A percentile compares a stretch with the other conserved stretches of the same genome.
Conservation (phyloP, 1,140 invertebrate species). For the Homarus americanus region DNA sequence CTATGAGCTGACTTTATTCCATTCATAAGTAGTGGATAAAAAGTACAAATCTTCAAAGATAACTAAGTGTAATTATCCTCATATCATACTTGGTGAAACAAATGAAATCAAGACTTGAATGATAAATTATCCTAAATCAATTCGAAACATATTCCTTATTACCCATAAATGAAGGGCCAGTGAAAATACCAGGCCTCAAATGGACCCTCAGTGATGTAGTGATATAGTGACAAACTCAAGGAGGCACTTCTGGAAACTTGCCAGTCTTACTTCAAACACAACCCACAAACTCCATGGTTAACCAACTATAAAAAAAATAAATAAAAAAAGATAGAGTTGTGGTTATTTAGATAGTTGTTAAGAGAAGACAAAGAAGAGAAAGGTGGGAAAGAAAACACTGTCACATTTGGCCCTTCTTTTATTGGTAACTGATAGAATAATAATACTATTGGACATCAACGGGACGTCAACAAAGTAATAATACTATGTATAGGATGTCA, state of each 20-base stretch:
- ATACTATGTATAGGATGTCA: too few species aligned
- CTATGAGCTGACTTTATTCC: too few species aligned
- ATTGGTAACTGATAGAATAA: conserved; percentile 55
- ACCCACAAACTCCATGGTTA: too few species aligned
- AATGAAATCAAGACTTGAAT: too few species aligned
- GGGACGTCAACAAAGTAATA: background rate
- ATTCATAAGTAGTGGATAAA: too few species aligned
- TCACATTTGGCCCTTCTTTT: conserved; percentile 63
- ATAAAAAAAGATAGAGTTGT: too few species aligned
- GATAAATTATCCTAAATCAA: too few species aligned
- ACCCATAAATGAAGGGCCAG: conserved; percentile 64
- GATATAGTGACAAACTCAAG: background rate
- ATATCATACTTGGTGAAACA: too few species aligned
- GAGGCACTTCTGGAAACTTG: too few species aligned
- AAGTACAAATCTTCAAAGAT: too few species aligned
- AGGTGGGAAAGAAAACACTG: conserved; percentile 68
- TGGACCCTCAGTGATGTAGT: background rate
- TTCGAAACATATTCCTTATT: conserved; percentile 13
- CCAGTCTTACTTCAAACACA: background rate
- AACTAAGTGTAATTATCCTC: too few species aligned
- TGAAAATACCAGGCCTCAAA: conserved; percentile 4
- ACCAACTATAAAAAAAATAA: too few species aligned
- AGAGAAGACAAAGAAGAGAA: conserved; percentile 34
- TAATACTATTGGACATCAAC: background rate
- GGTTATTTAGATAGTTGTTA: conserved; percentile 4